phyloP scores from a whole-genome alignment of 2,888 invertebrate species.

The Tuberolachnus salignus region DNA sequence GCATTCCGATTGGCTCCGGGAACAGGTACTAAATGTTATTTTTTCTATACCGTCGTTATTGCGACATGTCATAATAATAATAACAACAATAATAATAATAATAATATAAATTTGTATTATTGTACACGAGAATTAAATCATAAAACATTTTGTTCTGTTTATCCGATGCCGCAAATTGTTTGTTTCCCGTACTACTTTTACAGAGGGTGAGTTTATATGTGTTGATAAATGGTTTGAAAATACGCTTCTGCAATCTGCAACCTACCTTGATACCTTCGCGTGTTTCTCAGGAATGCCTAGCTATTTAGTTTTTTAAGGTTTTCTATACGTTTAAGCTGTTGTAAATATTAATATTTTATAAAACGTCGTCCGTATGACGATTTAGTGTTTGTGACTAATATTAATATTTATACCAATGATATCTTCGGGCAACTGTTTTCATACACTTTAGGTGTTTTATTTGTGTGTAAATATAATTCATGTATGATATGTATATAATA shows the following conservation, averaged over 20 bases:
- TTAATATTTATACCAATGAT: neutral
- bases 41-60: neutral
- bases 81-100: no score
- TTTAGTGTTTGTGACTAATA: neutral
- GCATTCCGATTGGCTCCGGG: constrained; percentile 86
- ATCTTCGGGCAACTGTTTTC: neutral
- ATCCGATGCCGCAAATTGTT: constrained; percentile 49
- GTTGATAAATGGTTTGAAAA: constrained; percentile 39
- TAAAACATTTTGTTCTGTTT: constrained; percentile 43
- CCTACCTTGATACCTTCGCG: constrained; percentile 18
- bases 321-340: constrained; percentile 23
- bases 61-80: neutral
- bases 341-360: neutral
- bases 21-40: constrained; percentile 72
- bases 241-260: constrained; percentile 32
- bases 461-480: no score
- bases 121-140: constrained; percentile 32
- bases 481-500: constrained; percentile 36
- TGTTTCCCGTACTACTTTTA: constrained; percentile 56
- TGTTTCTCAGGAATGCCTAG: constrained; percentile 26
- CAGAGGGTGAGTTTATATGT: constrained; percentile 56
- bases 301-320: constrained; percentile 46
- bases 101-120: neutral
- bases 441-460: neutral
- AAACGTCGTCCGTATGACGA: neutral